phyloP scores from a whole-genome alignment of 2,113 vertebrate genomes.

The Scortum barcoo region DNA sequence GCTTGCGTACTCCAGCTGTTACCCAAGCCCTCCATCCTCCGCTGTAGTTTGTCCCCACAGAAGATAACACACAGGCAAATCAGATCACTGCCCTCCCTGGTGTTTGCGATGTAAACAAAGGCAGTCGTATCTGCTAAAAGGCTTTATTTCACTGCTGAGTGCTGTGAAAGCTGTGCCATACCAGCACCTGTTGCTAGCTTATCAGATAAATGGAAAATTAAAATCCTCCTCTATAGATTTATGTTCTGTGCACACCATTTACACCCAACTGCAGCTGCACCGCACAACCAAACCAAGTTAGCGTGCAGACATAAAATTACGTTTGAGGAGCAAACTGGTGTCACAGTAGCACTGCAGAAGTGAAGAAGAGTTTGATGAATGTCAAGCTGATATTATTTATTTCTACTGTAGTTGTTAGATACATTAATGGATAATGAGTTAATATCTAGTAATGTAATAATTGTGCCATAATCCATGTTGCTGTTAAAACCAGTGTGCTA shows the following conservation, averaged over 20 bases:
- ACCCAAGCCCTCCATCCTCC: slow-evolving; percentile 52
- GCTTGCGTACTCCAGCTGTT: slow-evolving; percentile 79
- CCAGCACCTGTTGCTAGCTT: slow-evolving; percentile 57
- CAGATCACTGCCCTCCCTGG: slow-evolving; percentile 50
- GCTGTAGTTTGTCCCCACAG: slow-evolving; percentile 36
- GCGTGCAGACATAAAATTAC: not conserved
- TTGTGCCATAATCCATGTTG: not conserved
- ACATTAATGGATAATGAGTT: no score
- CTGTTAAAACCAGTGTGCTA: not conserved
- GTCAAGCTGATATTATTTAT: not conserved
- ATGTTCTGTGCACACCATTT: slow-evolving; percentile 17
- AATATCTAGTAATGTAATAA: not conserved
- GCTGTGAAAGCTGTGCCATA: slow-evolving; percentile 41
- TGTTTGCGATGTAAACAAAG: slow-evolving; percentile 70
- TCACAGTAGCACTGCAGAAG: not conserved
- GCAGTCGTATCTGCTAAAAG: slow-evolving; percentile 53
- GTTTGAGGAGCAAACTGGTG: not conserved
- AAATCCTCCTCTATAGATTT: slow-evolving; percentile 23
- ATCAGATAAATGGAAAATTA: slow-evolving; percentile 44
- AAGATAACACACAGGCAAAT: slow-evolving; percentile 64
- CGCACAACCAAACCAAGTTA: not conserved
- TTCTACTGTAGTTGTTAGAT: no score
- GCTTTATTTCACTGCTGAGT: slow-evolving; percentile 43
- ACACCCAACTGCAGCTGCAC: slow-evolving; percentile 2
- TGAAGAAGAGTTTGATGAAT: not conserved